These are phyloP conservation scores for Galago senegalensis DNA, from an alignment of 2,797 vertebrate species.

Conservation along the genomic window DNA sequence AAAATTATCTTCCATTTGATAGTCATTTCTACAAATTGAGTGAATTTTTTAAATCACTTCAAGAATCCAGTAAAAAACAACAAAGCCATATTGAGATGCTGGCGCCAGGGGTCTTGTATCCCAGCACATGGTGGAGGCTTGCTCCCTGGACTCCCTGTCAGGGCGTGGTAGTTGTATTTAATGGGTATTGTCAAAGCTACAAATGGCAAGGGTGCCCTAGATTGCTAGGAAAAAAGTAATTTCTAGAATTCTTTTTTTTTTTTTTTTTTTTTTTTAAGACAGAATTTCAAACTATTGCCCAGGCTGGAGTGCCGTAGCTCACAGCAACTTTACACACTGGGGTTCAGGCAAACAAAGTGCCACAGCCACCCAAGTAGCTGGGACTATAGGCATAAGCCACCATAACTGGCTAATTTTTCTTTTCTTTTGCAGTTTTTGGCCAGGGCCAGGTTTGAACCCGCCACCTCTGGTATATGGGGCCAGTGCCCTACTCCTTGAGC, in stretches of 20 bases:
- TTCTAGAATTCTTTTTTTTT: conserved; percentile 1
- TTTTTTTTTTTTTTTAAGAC: too few relatives aligned
- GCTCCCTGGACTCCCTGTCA: neutral
- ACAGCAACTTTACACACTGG: too few relatives aligned
- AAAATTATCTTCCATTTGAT: neutral
- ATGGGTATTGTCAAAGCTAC: neutral
- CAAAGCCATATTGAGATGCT: neutral
- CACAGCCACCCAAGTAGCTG: too few relatives aligned
- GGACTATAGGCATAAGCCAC: too few relatives aligned
- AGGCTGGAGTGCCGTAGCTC: too few relatives aligned
- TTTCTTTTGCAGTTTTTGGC: too few relatives aligned
- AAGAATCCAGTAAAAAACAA: neutral
- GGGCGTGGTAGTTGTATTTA: neutral
- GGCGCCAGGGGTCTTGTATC: neutral
- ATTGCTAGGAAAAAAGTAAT: neutral
- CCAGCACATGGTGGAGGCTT: neutral
- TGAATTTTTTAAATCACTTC: neutral
- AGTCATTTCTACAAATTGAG: neutral
- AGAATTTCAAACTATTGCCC: too few relatives aligned
- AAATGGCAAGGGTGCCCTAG: neutral
- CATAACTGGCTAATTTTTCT: too few relatives aligned
- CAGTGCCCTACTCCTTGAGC: too few relatives aligned
- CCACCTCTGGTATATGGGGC: too few relatives aligned
- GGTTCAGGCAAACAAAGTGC: too few relatives aligned
- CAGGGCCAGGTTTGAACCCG: too few relatives aligned